Evolutionary conservation across 2,113 vertebrate species (phyloP), one percentile per base, ranked within the genome.

Genomic region (Myrmecobius fasciatus): DNA sequence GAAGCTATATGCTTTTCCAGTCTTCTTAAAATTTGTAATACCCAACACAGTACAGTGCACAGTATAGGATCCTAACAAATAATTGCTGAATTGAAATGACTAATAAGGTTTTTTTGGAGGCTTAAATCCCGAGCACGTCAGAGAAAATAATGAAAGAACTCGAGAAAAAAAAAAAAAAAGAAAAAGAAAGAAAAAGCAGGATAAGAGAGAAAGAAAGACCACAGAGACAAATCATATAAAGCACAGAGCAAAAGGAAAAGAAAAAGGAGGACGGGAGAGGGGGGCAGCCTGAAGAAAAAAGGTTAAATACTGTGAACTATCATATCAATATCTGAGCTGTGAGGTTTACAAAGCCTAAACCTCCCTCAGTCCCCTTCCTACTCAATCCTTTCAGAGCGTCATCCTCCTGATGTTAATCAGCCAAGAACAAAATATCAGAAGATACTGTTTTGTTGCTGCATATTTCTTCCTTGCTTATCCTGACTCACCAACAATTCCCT

Each of bases 41-140:
- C 6, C 36, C 20, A 43, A 83, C 17, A 83, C 8, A 20, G n/a
- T 24, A 83, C 36, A 83, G 1, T 24, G n/a, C 5, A 83, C n/a
- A 43, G 8, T 43, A 83, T 2, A 83, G 36, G 67, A 7, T 83
- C 17, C n/a, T 83, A 83, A 83, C 43, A 83, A 83, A 83, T 83
- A n/a, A 83, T 43, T 83, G 36, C 36, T 43, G 17, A n/a, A 75
- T 75, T n/a, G 31, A 83, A 83, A 83, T 83, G 17, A 83, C 43
- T 43, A 88, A 31, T 95, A 49, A 97, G 98, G 96, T 97, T 97
- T 97, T 96, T 93, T 89, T 36, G 97, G 94, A 96, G 93, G 95
- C 54, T 92, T 96, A 95, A 96, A 94, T 91, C 91, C 89, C 93
- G 92, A 51, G 90, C 91, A 97, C 96, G 89, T 93, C 92, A 92